Conservation (phyloP, 2,888 invertebrate genomes). For the Liopterus haemorrhoidalis region DNA sequence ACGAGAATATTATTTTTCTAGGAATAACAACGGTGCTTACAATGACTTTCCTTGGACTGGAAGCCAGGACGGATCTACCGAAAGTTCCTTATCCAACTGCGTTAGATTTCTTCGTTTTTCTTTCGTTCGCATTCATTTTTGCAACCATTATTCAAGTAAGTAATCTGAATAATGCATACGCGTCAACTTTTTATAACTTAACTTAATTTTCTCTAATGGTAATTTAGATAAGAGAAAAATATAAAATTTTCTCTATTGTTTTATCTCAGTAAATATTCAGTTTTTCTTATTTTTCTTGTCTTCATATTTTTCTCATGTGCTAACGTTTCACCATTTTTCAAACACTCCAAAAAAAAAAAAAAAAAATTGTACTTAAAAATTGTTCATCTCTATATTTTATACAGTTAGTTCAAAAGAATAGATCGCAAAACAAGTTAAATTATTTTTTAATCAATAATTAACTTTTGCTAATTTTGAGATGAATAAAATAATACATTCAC, state of each 20-base stretch:
- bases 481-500: too few relatives aligned
- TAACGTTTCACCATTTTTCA: neutral
- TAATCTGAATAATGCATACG: constrained; percentile 15
- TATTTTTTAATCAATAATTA: too few relatives aligned
- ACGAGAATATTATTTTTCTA: constrained; percentile 37
- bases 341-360: too few relatives aligned
- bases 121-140: constrained; percentile 74
- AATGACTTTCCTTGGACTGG: constrained; percentile 76
- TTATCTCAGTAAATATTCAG: neutral
- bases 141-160: constrained; percentile 68
- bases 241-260: too few relatives aligned
- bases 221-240: too few relatives aligned
- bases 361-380: too few relatives aligned
- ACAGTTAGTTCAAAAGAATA: too few relatives aligned
- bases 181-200: constrained; percentile 12
- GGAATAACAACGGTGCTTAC: constrained; percentile 79
- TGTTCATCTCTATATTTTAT: too few relatives aligned
- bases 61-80: constrained; percentile 73
- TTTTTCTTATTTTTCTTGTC: constrained; percentile 13
- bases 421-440: too few relatives aligned
- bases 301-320: constrained; percentile 8
- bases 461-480: too few relatives aligned
- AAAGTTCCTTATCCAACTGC: constrained; percentile 85
- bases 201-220: too few relatives aligned
- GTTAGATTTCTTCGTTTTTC: constrained; percentile 74